Conservation (phyloP, 2,888 invertebrate species). For the Eurytoma adleriae region DNA sequence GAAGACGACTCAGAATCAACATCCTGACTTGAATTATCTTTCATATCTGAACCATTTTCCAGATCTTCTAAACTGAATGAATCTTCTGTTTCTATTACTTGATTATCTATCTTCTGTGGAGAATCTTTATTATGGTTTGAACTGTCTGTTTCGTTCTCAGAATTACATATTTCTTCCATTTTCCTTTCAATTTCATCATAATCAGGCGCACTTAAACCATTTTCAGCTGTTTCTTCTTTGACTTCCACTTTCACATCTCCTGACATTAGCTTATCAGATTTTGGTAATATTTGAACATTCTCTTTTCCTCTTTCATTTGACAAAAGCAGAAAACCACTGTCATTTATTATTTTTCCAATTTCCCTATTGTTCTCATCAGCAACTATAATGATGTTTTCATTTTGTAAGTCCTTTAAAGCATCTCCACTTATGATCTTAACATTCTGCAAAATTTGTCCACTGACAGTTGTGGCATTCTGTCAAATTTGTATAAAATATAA, state of each 20-base stretch:
- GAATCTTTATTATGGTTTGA: constrained; percentile 47
- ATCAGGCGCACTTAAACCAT: constrained; percentile 58
- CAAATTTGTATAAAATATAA: constrained; percentile 10
- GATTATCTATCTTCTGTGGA: constrained; percentile 28
- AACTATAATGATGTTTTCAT: constrained; percentile 60
- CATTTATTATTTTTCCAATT: constrained; percentile 59
- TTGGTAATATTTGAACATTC: constrained; percentile 54
- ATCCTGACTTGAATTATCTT: constrained; percentile 58
- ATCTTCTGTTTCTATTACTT: constrained; percentile 40
- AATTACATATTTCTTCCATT: constrained; percentile 64
- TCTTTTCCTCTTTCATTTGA: constrained; percentile 56
- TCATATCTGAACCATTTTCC: constrained; percentile 57
- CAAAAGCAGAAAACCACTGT: constrained; percentile 55
- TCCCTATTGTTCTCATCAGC: constrained; percentile 60
- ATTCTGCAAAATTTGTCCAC: constrained; percentile 54
- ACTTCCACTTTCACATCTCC: constrained; percentile 60
- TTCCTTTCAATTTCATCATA: constrained; percentile 70
- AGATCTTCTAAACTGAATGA: constrained; percentile 55
- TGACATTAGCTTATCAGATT: constrained; percentile 28
- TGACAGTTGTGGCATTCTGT: constrained; percentile 32
- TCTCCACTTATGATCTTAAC: constrained; percentile 48
- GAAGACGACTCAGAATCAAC: constrained; percentile 20
- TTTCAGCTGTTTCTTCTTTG: constrained; percentile 60
- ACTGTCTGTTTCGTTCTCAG: constrained; percentile 46
- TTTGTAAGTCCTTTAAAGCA: constrained; percentile 54